These are phyloP conservation scores for Felis chaus DNA, from an alignment of 2,113 vertebrate genomes.

Conservation along the genomic window DNA sequence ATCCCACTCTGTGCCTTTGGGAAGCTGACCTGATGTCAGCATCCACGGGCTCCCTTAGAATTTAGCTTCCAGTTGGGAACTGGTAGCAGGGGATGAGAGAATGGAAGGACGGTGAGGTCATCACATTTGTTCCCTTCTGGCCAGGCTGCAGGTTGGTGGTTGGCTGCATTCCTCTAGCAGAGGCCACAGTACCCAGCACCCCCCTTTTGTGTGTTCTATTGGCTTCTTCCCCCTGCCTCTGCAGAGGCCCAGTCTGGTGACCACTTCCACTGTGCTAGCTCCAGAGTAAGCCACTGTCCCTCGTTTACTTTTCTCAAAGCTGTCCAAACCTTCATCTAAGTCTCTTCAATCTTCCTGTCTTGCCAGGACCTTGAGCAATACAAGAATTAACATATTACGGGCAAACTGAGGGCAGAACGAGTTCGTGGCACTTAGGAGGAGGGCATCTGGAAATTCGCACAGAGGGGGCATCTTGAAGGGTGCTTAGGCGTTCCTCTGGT, in stretches of 20 bases:
- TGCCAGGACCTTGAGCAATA: background rate
- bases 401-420: background rate
- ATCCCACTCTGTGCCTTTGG: background rate
- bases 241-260: background rate
- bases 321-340: background rate
- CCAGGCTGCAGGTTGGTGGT: background rate
- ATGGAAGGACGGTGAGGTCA: background rate
- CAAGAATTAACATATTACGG: background rate
- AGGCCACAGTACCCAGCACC: background rate
- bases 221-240: background rate
- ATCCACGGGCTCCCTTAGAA: background rate
- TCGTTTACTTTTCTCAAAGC: background rate
- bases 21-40: background rate
- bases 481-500: background rate
- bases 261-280: background rate
- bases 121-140: background rate
- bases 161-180: background rate
- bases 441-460: background rate
- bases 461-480: background rate
- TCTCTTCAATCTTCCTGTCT: background rate
- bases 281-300: background rate
- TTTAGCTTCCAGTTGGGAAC: background rate
- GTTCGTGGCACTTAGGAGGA: background rate
- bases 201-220: background rate
- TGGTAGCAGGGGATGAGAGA: background rate